Evolutionary conservation across 2,888 invertebrate genomes (phyloP).

Genomic region (Synergus japonicus): DNA sequence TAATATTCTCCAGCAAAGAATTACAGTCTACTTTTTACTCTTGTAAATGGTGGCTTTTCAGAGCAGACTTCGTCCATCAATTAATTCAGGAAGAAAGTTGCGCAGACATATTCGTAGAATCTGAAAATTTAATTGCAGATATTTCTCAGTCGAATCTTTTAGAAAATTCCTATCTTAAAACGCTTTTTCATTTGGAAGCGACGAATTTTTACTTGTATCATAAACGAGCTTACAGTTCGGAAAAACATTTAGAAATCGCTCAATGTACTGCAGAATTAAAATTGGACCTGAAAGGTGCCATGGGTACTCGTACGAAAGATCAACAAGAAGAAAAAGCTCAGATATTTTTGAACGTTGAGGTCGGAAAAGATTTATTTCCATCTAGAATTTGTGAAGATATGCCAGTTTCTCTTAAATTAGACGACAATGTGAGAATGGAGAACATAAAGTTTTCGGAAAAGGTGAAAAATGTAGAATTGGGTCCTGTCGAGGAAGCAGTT

Average conservation of each 20-base stretch:
- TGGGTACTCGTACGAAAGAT: slow-evolving; percentile 94
- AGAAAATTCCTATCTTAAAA: slow-evolving; percentile 62
- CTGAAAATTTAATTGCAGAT: slow-evolving; percentile 79
- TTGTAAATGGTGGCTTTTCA: slow-evolving; percentile 83
- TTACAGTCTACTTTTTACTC: slow-evolving; percentile 77
- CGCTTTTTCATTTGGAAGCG: slow-evolving; percentile 80
- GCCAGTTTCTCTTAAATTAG: slow-evolving; percentile 84
- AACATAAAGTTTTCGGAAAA: slow-evolving; percentile 85
- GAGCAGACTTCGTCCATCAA: slow-evolving; percentile 87
- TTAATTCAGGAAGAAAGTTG: slow-evolving; percentile 87
- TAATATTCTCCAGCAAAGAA: slow-evolving; percentile 69
- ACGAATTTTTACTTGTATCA: slow-evolving; percentile 86
- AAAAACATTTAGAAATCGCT: slow-evolving; percentile 83
- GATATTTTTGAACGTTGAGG: slow-evolving; percentile 84
- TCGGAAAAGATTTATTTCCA: slow-evolving; percentile 76
- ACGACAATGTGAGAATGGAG: slow-evolving; percentile 93
- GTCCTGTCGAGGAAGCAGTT: slow-evolving; percentile 87
- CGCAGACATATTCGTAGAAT: slow-evolving; percentile 81
- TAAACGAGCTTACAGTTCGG: slow-evolving; percentile 85
- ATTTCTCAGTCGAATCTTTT: slow-evolving; percentile 55
- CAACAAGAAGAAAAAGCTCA: slow-evolving; percentile 92
- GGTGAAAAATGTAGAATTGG: slow-evolving; percentile 79
- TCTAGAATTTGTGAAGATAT: slow-evolving; percentile 78
- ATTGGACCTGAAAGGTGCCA: slow-evolving; percentile 85
- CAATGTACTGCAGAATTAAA: slow-evolving; percentile 83